Evolutionary conservation across 1,140 invertebrate genomes (phyloP).

Genomic region (Psix sp.): DNA sequence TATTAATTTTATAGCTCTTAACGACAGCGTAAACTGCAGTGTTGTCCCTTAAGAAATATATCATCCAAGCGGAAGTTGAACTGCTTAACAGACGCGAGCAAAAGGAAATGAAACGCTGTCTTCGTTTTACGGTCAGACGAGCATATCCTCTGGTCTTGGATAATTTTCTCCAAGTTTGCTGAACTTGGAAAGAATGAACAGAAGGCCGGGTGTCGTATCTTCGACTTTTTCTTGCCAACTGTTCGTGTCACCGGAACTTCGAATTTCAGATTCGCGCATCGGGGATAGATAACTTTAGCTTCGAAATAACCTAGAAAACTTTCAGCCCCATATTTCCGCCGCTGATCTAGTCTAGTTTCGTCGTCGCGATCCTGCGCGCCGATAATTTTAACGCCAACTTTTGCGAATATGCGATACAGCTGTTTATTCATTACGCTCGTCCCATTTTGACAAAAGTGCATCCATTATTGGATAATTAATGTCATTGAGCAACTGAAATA

Average conservation of each 20-base stretch:
- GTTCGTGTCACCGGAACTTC: constrained; percentile 55
- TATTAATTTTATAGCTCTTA: constrained; percentile 17
- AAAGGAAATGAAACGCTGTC: constrained; percentile 56
- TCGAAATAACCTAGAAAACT: constrained; percentile 54
- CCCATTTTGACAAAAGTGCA: constrained; percentile 20
- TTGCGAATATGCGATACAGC: too few relatives aligned
- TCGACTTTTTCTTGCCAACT: constrained; percentile 53
- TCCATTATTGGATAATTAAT: constrained; percentile 32
- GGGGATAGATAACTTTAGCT: constrained; percentile 48
- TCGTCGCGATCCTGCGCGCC: not conserved
- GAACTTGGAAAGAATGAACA: constrained; percentile 58
- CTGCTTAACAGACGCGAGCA: constrained; percentile 31
- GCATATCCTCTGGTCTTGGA: constrained; percentile 56
- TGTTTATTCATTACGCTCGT: too few relatives aligned
- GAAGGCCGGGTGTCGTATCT: constrained; percentile 51
- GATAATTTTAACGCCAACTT: constrained; percentile 13
- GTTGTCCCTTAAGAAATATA: constrained; percentile 13
- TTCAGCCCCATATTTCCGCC: constrained; percentile 29
- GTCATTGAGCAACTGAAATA: constrained; percentile 13
- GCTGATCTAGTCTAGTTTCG: constrained; percentile 15
- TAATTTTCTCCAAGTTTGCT: constrained; percentile 64
- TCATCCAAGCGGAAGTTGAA: constrained; percentile 22
- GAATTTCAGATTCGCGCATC: constrained; percentile 53
- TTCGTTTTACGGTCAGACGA: constrained; percentile 63
- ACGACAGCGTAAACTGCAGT: constrained; percentile 8